Percentiles rank a stretch among this genome's conserved stretches.
Conservation (phyloP, 2,113 vertebrate genomes). For the Corythornis madagascariensis region DNA sequence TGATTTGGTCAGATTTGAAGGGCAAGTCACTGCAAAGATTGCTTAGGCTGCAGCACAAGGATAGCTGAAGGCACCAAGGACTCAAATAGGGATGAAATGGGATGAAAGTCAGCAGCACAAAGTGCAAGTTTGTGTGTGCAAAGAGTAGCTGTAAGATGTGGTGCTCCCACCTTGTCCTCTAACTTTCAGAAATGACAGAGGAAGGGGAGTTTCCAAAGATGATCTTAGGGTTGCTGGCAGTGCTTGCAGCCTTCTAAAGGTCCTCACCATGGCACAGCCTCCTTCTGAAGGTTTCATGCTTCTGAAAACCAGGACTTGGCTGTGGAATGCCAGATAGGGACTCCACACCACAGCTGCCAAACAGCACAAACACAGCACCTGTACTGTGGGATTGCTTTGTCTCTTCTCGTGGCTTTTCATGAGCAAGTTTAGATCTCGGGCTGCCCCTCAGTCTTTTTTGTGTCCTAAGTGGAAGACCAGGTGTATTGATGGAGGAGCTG, state of each 20-base stretch:
- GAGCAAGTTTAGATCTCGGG: accelerated
- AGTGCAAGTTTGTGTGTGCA: neutral
- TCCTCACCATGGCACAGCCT: neutral
- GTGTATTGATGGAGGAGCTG: neutral
- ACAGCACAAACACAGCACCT: neutral
- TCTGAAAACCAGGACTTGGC: neutral
- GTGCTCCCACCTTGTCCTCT: neutral
- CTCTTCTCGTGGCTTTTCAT: neutral
- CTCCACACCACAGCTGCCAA: neutral
- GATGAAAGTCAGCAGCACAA: neutral
- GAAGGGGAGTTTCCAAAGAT: neutral
- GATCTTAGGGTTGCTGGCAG: neutral
- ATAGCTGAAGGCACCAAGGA: neutral
- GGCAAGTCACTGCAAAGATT: neutral
- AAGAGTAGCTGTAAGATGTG: neutral
- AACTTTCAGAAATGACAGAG: neutral
- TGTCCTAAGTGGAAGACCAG: neutral
- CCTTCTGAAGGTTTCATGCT: neutral
- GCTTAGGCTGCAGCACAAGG: neutral
- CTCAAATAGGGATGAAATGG: neutral
- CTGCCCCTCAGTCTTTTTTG: neutral
- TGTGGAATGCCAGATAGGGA: neutral
- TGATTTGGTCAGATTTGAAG: neutral
- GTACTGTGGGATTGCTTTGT: neutral
- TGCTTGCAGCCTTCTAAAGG: neutral